phyloP scores from a whole-genome alignment of 2,888 invertebrate genomes.

The Polietes domitor region DNA sequence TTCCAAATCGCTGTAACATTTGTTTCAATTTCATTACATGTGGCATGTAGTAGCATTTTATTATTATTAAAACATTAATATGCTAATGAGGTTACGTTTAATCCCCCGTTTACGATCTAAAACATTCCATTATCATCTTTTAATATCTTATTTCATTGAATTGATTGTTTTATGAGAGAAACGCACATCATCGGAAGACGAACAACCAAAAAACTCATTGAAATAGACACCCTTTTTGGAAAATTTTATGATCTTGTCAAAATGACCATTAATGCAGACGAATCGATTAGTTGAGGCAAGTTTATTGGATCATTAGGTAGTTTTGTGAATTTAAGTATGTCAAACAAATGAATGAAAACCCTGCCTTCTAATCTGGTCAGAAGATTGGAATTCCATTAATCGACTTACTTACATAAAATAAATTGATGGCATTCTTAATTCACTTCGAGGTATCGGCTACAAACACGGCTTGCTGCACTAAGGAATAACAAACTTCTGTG shows the following conservation, averaged over 20 bases:
- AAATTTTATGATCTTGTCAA: not conserved
- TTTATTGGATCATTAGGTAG: not conserved
- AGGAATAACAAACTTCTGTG: too few species aligned
- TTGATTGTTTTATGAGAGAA: not conserved
- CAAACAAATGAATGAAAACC: too few species aligned
- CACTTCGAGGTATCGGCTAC: too few species aligned
- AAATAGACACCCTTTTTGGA: not conserved
- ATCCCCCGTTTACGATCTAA: not conserved
- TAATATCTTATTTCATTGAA: not conserved
- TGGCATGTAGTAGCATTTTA: not conserved
- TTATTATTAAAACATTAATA: slow-evolving; percentile 16
- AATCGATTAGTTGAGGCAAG: not conserved
- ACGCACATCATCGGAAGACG: not conserved
- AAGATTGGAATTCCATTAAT: too few species aligned
- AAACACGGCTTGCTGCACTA: too few species aligned
- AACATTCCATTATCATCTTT: not conserved
- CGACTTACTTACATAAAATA: too few species aligned
- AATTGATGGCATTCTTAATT: too few species aligned
- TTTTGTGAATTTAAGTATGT: too few species aligned
- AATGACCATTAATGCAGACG: not conserved
- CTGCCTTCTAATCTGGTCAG: too few species aligned
- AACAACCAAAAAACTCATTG: not conserved
- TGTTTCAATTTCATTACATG: not conserved
- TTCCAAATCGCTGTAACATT: not conserved
- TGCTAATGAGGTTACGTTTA: not conserved